These are phyloP conservation scores for Scalopus aquaticus DNA, from an alignment of 2,113 vertebrate genomes.

Conservation along the genomic window DNA sequence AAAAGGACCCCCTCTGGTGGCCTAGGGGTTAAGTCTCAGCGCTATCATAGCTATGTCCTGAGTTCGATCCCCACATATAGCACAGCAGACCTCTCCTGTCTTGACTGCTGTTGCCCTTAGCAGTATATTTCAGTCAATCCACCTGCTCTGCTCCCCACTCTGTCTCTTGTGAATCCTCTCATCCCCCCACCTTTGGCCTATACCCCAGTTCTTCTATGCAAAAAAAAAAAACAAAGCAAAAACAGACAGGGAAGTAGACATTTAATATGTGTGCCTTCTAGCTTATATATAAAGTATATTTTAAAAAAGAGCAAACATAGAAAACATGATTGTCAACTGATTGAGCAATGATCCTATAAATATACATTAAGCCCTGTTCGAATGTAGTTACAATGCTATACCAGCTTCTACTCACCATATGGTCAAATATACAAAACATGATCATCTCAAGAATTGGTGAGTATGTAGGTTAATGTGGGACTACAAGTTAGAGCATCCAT, in stretches of 20 bases:
- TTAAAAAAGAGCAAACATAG: not conserved
- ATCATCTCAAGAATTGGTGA: not conserved
- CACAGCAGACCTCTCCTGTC: too few relatives aligned
- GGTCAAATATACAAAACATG: not conserved
- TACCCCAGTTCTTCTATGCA: too few relatives aligned
- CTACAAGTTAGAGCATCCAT: not conserved
- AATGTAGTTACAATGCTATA: not conserved
- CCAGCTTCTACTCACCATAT: not conserved
- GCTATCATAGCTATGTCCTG: too few relatives aligned
- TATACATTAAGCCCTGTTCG: not conserved
- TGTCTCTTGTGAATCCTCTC: too few relatives aligned
- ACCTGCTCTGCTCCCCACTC: too few relatives aligned
- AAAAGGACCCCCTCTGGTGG: too few relatives aligned
- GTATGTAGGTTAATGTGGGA: not conserved
- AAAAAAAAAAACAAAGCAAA: too few relatives aligned
- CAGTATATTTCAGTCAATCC: too few relatives aligned
- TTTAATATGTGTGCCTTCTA: not conserved
- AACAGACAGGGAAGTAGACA: not conserved
- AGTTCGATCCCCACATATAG: too few relatives aligned
- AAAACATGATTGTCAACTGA: not conserved
- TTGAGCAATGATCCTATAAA: not conserved
- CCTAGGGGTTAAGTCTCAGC: too few relatives aligned
- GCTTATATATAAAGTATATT: not conserved
- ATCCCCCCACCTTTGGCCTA: too few relatives aligned
- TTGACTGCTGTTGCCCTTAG: too few relatives aligned